Conservation (phyloP, 2,797 vertebrate species). For the Novumbra hubbsi region DNA sequence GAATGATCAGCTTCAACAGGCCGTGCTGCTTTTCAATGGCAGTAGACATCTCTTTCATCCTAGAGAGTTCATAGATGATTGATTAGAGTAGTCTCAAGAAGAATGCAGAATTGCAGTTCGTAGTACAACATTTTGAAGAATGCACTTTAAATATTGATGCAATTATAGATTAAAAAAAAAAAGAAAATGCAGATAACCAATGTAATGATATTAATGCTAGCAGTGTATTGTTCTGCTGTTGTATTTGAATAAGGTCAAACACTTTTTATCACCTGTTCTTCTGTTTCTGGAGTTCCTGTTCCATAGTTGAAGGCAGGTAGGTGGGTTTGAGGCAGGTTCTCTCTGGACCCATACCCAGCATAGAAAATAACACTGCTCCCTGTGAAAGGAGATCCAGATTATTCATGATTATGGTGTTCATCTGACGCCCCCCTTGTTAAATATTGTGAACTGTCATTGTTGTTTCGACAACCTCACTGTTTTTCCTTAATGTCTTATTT, state of each 20-base stretch:
- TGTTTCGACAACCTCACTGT: neutral
- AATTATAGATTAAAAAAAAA: neutral
- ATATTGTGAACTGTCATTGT: neutral
- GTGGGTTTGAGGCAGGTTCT: slow-evolving; percentile 20
- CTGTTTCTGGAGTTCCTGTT: slow-evolving; percentile 82
- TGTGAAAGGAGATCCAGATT: neutral
- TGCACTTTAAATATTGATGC: neutral
- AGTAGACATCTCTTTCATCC: slow-evolving; percentile 79
- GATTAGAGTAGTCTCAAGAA: neutral
- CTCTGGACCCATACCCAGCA: slow-evolving; percentile 28
- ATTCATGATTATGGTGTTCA: neutral
- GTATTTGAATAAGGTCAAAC: neutral
- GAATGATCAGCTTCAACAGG: slow-evolving; percentile 82
- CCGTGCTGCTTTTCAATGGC: slow-evolving; percentile 81
- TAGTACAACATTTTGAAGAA: neutral
- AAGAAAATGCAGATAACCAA: neutral
- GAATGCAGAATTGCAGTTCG: neutral
- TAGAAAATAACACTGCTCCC: neutral
- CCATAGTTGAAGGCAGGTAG: slow-evolving; percentile 62
- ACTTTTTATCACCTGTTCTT: slow-evolving; percentile 75
- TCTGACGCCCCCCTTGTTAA: neutral
- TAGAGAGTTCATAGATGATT: slow-evolving; percentile 36
- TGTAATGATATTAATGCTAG: neutral
- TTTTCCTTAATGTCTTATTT: neutral
- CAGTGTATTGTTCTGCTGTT: neutral